These are phyloP conservation scores for Drosophila pseudoananassae DNA, from an alignment of 1,140 invertebrate genomes.

Conservation along the genomic window DNA sequence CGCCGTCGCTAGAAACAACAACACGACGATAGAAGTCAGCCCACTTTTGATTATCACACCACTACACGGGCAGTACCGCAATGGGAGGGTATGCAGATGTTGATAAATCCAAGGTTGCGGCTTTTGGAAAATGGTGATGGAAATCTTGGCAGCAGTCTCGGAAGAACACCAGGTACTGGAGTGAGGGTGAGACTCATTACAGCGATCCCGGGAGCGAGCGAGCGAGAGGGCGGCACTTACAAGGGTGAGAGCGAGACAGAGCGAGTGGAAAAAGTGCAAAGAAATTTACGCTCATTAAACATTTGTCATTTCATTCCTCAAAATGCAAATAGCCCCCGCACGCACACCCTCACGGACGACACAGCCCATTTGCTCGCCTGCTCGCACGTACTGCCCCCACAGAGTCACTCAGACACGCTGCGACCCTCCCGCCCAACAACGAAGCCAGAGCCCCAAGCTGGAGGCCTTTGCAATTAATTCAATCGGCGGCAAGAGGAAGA, in stretches of 20 bases:
- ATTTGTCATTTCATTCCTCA: conserved; percentile 69
- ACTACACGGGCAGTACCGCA: not conserved
- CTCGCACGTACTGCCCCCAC: conserved; percentile 32
- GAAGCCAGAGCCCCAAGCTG: conserved; percentile 34
- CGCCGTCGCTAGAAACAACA: conserved; percentile 8
- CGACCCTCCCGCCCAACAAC: conserved; percentile 33
- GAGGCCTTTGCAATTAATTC: conserved; percentile 50
- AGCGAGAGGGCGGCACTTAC: not conserved
- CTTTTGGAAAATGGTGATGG: conserved; percentile 69
- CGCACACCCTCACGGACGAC: conserved; percentile 15
- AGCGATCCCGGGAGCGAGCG: conserved; percentile 23
- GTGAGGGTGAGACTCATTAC: conserved; percentile 32
- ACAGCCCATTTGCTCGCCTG: conserved; percentile 44
- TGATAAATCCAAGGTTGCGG: conserved; percentile 42
- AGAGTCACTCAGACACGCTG: conserved; percentile 16
- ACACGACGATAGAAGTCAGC: not conserved
- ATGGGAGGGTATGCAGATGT: conserved; percentile 7
- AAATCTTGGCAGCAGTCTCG: conserved; percentile 30
- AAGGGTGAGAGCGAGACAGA: conserved; percentile 23
- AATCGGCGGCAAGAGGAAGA: conserved; percentile 44
- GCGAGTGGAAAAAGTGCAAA: conserved; percentile 59
- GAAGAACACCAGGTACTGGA: conserved; percentile 22
- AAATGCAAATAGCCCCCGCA: conserved; percentile 48
- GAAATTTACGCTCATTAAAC: conserved; percentile 77
- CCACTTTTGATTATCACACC: conserved; percentile 27